phyloP scores from a whole-genome alignment of 2,888 invertebrate genomes.

The Thereva nobilitata region DNA sequence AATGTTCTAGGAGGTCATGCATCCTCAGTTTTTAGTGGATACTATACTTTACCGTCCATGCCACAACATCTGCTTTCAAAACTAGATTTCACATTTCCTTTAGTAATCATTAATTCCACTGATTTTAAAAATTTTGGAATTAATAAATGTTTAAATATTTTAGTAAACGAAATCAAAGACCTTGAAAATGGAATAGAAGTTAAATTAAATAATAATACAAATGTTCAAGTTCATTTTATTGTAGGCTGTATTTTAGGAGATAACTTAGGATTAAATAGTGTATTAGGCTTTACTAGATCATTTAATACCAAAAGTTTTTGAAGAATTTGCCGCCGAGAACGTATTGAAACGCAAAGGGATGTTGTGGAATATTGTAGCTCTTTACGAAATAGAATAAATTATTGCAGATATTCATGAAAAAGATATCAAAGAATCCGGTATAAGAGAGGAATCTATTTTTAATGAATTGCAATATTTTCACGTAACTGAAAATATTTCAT shows the following conservation, averaged over 20 bases:
- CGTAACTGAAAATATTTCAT: conserved; percentile 7
- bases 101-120: neutral
- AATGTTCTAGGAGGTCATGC: conserved; percentile 35
- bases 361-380: neutral
- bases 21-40: neutral
- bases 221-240: conserved; percentile 3
- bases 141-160: conserved; percentile 7
- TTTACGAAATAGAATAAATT: conserved; percentile 17
- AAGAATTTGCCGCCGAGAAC: conserved; percentile 3
- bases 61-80: conserved; percentile 2
- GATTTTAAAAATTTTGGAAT: conserved; percentile 19
- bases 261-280: conserved; percentile 15
- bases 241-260: conserved; percentile 7
- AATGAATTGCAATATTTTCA: conserved; percentile 10
- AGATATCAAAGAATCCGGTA: neutral
- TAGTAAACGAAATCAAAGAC: conserved; percentile 10
- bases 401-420: conserved; percentile 9
- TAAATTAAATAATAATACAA: conserved; percentile 1
- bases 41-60: conserved; percentile 13
- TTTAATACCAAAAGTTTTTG: conserved; percentile 18
- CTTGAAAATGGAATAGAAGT: neutral
- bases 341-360: neutral
- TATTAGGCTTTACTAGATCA: conserved; percentile 11
- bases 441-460: conserved; percentile 14
- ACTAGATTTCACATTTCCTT: conserved; percentile 4